A percentile compares a stretch with the other conserved stretches of the same genome.
Evolutionary conservation across 2,797 vertebrate genomes (phyloP).

Genomic region (Pelochelys cantorii): DNA sequence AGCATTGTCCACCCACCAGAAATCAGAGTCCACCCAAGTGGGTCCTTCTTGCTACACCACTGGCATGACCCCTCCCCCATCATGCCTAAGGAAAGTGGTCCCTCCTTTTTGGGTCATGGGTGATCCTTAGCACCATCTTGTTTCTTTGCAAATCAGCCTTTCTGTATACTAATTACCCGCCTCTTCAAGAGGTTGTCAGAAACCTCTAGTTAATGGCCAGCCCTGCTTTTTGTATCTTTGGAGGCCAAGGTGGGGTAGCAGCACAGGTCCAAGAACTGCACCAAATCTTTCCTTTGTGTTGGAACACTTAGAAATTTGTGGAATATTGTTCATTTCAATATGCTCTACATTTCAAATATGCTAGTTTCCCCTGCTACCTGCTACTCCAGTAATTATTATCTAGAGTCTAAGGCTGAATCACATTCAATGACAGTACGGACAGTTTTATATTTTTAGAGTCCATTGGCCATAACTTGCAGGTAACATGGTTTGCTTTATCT

Average conservation of each 20-base stretch:
- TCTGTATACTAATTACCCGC: background rate
- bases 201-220: background rate
- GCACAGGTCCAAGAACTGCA: background rate
- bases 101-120: background rate
- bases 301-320: background rate
- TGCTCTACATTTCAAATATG: background rate
- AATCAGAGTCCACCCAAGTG: too few relatives aligned
- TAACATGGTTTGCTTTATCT: constrained; percentile 19
- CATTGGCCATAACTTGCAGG: constrained; percentile 33
- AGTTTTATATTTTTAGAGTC: constrained; percentile 33
- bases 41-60: too few relatives aligned
- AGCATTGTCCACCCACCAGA: too few relatives aligned
- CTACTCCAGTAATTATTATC: background rate
- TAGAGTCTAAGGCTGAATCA: background rate
- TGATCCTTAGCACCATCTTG: background rate
- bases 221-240: background rate
- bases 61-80: background rate
- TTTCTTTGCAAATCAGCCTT: background rate
- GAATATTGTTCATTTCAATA: constrained; percentile 13
- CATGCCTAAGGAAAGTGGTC: background rate
- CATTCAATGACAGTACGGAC: background rate
- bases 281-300: background rate
- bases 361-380: background rate
- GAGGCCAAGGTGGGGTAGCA: background rate
- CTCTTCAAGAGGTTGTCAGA: background rate